Evolutionary conservation across 2,113 vertebrate species (phyloP).

Genomic region (Mesitornis unicolor): DNA sequence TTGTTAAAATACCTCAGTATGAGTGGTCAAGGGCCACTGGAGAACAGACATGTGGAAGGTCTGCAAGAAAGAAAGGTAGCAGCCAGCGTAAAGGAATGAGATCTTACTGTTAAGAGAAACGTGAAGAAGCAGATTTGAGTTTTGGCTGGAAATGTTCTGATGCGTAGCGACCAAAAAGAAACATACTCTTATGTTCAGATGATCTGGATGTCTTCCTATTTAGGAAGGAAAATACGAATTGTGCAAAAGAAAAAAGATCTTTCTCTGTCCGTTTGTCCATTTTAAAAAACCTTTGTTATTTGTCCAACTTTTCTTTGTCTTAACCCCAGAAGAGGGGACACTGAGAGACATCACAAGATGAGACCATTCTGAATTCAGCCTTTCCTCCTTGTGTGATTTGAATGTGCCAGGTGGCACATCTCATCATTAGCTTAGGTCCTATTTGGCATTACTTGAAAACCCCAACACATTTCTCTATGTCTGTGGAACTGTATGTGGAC

Average conservation of each 20-base stretch:
- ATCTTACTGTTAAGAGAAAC: background rate
- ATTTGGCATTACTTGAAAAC: background rate
- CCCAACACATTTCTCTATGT: background rate
- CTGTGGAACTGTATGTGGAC: background rate
- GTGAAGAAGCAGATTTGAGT: background rate
- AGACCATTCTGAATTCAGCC: background rate
- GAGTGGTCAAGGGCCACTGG: background rate
- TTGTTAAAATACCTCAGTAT: background rate
- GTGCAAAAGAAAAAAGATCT: background rate
- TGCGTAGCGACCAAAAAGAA: background rate
- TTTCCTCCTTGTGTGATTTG: background rate
- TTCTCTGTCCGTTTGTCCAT: background rate
- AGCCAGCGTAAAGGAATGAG: background rate
- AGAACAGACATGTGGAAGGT: background rate
- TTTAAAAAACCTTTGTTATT: background rate
- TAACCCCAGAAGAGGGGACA: background rate
- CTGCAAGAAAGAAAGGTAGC: background rate
- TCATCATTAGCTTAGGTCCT: background rate
- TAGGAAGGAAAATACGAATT: background rate
- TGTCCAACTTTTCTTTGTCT: background rate
- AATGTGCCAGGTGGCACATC: background rate
- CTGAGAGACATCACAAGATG: background rate
- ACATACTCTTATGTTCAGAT: background rate
- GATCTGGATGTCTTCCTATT: background rate
- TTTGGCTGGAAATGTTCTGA: background rate